Evolutionary conservation across 2,888 invertebrate genomes (phyloP), one percentile per base, ranked within the genome.

Genomic region (Heliconius charithonia): DNA sequence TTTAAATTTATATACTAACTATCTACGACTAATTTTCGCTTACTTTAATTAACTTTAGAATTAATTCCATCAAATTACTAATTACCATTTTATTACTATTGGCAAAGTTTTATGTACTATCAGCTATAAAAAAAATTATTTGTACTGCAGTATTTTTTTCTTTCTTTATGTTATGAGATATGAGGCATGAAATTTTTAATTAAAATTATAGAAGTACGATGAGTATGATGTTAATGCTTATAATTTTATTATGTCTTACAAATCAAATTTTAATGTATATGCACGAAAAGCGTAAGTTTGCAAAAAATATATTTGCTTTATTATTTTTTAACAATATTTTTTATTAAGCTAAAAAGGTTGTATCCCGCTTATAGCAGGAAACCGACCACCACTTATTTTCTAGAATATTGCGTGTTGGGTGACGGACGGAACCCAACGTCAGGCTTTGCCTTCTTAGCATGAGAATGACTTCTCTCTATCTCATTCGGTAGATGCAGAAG

Each of bases 241-340:
- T 75, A 51, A 79, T 72, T 56, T 80, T 45, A 27, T 62, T 77
- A 76, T 75, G 70, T 66, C 27, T 41, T 72, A 4, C 76, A 51
- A 72, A 59, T 25, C 45, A 78, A 25, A 85, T 85, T 9, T 41
- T 83, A 37, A 81, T 82, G 80, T 81, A 80, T 4, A 74, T 7
- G 16, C 84, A 84, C 85, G 78, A 87, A 70, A 83, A 88, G 83
- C 85, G 91, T 91, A 87, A 89, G 91, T 72, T 22, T 63, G 4
- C 27, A 63, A n/a, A n/a, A 59, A n/a, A 29, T 27, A 22, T 71
- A 45, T 10, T 25, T 27, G 3, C n/a, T 59, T 56, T 19, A 51
- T 51, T 51, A 51, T 51, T 16, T 51, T 51, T 51, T 51, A 51
- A 51, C 6, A 51, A 19, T 51, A 22, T 51, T 51, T 51, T 45